These are phyloP conservation scores for Colistium nudipinnis DNA, from an alignment of 2,113 vertebrate species.

Conservation along the genomic window DNA sequence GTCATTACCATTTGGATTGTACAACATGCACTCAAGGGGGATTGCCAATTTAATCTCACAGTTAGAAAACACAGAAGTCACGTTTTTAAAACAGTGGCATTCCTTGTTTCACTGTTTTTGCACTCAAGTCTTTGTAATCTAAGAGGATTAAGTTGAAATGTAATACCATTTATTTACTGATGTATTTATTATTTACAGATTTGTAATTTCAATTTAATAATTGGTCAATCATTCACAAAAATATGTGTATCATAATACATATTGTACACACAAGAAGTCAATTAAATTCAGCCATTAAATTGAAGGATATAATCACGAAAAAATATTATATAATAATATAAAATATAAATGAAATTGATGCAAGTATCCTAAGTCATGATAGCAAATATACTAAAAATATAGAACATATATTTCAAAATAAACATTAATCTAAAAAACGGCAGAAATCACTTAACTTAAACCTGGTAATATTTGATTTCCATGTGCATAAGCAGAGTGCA, in stretches of 20 bases:
- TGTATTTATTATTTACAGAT: no score
- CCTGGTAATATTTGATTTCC: background rate
- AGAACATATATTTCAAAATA: no score
- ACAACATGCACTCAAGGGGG: background rate
- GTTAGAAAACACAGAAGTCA: background rate
- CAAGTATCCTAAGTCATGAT: background rate
- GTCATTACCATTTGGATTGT: background rate
- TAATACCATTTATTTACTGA: no score
- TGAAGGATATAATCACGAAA: no score
- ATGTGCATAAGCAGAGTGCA: constrained; percentile 76
- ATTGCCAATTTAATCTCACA: background rate
- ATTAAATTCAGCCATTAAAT: no score
- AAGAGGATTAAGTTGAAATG: no score
- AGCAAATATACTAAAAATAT: background rate
- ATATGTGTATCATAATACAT: background rate
- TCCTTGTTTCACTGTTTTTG: background rate
- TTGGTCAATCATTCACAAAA: no score
- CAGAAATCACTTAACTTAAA: background rate
- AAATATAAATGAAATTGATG: no score
- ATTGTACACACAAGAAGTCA: background rate
- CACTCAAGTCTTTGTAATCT: background rate
- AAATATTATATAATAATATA: no score
- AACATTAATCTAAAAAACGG: no score
- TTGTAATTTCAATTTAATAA: no score
- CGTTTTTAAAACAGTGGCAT: background rate